Percentiles rank a stretch among this genome's conserved stretches.
phyloP scores from a whole-genome alignment of 2,113 vertebrate species.

The Panthera leo region DNA sequence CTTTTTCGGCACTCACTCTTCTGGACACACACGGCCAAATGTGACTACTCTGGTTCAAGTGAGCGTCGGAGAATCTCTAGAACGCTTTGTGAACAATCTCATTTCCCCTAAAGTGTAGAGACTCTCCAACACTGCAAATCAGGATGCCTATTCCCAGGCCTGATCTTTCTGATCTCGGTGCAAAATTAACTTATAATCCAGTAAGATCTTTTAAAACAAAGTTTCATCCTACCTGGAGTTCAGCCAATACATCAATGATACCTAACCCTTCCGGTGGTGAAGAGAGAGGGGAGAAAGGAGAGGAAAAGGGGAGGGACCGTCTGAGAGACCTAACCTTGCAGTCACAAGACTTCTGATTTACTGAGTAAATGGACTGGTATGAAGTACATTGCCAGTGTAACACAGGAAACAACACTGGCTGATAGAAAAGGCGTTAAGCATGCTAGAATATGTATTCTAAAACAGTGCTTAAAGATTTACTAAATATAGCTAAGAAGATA shows the following conservation, averaged over 20 bases:
- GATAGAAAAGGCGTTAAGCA: not conserved
- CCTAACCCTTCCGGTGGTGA: not conserved
- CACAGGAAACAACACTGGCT: not conserved
- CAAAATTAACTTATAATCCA: slow-evolving; percentile 43
- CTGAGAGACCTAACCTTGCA: not conserved
- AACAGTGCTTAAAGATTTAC: not conserved
- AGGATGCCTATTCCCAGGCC: not conserved
- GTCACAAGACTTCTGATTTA: not conserved
- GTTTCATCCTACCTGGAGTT: slow-evolving; percentile 55
- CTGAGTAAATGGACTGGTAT: not conserved
- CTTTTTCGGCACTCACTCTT: not conserved
- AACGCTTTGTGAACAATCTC: not conserved
- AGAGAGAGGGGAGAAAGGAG: not conserved
- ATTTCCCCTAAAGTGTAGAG: not conserved
- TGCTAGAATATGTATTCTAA: not conserved
- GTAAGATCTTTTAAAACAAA: slow-evolving; percentile 29
- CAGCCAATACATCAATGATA: slow-evolving; percentile 29
- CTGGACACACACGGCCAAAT: not conserved
- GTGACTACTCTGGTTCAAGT: not conserved
- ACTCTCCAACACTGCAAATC: not conserved
- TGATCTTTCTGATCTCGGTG: not conserved
- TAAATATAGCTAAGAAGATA: not conserved
- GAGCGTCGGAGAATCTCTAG: not conserved
- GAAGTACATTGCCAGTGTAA: not conserved
- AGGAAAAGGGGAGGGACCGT: not conserved